Percentiles rank a stretch among this genome's conserved stretches.
These are phyloP conservation scores for Alosa sapidissima DNA, from an alignment of 2,797 vertebrate genomes.

Conservation along the genomic window DNA sequence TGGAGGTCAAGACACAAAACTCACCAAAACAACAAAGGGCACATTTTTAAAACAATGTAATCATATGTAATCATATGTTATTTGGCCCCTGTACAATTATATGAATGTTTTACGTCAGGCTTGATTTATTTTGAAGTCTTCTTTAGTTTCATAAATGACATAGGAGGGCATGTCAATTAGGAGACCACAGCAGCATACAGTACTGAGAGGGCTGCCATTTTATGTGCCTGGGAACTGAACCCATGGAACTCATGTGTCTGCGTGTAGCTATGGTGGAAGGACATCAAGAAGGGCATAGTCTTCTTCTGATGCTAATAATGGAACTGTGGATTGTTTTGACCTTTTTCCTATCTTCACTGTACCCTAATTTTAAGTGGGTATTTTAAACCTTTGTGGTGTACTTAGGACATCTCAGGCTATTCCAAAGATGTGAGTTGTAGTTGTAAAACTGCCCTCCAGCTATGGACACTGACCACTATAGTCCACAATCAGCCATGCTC, in stretches of 20 bases:
- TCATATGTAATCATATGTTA: neutral
- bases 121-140: conserved; percentile 18
- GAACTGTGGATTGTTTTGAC: neutral
- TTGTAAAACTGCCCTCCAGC: neutral
- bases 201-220: neutral
- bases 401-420: neutral
- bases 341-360: neutral
- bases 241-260: neutral
- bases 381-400: neutral
- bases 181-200: neutral
- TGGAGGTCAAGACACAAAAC: neutral
- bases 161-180: conserved; percentile 2
- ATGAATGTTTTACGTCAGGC: neutral
- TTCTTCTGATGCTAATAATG: neutral
- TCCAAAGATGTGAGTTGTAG: neutral
- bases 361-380: neutral
- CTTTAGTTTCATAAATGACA: conserved; percentile 17
- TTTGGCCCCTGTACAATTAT: conserved; percentile 9
- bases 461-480: neutral
- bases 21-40: neutral
- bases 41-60: neutral
- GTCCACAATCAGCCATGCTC: neutral
- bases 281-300: neutral
- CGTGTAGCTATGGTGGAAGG: neutral
- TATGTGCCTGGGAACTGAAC: neutral